phyloP scores from a whole-genome alignment of 2,113 vertebrate genomes.

The Cranoglanis bouderius region DNA sequence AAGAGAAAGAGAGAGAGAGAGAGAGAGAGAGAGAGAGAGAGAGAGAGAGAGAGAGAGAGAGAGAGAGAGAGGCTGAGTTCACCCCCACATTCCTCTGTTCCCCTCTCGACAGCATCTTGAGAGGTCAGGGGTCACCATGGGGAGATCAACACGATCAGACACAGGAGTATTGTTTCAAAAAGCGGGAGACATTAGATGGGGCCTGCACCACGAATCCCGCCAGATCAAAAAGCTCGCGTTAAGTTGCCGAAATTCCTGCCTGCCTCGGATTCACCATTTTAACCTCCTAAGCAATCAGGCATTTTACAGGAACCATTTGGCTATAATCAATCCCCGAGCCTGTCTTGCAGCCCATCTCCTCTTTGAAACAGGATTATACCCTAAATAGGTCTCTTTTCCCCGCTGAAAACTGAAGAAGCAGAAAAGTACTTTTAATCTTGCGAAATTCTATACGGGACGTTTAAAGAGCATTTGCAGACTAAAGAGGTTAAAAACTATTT shows the following conservation, averaged over 20 bases:
- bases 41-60: constrained; percentile 3
- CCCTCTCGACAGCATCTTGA: constrained; percentile 56
- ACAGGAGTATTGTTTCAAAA: constrained; percentile 61
- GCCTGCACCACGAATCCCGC: constrained; percentile 45
- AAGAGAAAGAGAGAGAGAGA: constrained; percentile 1
- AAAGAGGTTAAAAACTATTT: constrained; percentile 41
- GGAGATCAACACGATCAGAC: constrained; percentile 59
- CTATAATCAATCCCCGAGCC: constrained; percentile 53
- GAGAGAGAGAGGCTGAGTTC: constrained; percentile 17
- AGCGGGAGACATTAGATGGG: constrained; percentile 50
- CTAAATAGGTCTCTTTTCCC: constrained; percentile 45
- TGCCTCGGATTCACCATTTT: constrained; percentile 53
- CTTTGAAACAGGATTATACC: constrained; percentile 54
- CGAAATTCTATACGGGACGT: constrained; percentile 51
- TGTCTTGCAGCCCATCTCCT: constrained; percentile 40
- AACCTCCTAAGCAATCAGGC: constrained; percentile 54
- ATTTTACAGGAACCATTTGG: constrained; percentile 58
- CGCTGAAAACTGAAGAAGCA: constrained; percentile 39
- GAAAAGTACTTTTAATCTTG: constrained; percentile 59
- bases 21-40: constrained; percentile 18
- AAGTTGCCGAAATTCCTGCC: constrained; percentile 53
- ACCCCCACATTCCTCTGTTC: constrained; percentile 45
- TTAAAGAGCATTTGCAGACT: constrained; percentile 34
- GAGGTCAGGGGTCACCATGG: constrained; percentile 52
- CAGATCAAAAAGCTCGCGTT: constrained; percentile 53